Evolutionary conservation across 2,113 vertebrate species (phyloP).

Genomic region (Ibidorhyncha struthersii): DNA sequence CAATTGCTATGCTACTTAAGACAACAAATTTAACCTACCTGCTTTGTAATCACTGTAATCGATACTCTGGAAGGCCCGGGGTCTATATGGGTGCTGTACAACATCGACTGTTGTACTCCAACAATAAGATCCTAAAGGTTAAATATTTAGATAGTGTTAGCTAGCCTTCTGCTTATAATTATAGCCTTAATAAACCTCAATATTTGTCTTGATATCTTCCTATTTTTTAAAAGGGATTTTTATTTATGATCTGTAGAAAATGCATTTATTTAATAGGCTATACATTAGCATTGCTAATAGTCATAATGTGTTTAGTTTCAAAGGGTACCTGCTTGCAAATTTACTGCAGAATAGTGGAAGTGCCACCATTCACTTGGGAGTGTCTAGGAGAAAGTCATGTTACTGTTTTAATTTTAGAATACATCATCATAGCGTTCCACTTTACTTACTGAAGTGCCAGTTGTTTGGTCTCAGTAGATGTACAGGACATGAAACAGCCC

Average conservation of each 20-base stretch:
- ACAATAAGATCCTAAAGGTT: not conserved
- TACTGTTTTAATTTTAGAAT: not conserved
- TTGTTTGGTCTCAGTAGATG: not conserved
- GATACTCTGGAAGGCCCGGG: not conserved
- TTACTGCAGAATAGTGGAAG: not conserved
- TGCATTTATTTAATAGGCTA: not conserved
- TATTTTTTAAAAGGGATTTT: not conserved
- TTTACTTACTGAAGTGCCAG: not conserved
- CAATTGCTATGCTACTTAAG: conserved; percentile 3
- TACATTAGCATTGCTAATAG: not conserved
- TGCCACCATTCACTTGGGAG: not conserved
- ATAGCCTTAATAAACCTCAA: not conserved
- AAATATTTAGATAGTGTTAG: not conserved
- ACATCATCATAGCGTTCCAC: not conserved
- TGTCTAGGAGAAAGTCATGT: not conserved
- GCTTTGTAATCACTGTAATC: not conserved
- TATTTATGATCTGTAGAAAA: not conserved
- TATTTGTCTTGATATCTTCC: not conserved
- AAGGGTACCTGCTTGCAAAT: not conserved
- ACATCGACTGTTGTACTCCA: not conserved
- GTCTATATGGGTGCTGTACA: not conserved
- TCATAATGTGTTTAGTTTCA: not conserved
- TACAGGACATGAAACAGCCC: not conserved
- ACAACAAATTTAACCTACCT: not conserved
- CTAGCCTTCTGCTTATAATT: not conserved